A percentile compares a stretch with the other conserved stretches of the same genome.
phyloP scores from a whole-genome alignment of 2,888 invertebrate species.

The Eurytoma adleriae region DNA sequence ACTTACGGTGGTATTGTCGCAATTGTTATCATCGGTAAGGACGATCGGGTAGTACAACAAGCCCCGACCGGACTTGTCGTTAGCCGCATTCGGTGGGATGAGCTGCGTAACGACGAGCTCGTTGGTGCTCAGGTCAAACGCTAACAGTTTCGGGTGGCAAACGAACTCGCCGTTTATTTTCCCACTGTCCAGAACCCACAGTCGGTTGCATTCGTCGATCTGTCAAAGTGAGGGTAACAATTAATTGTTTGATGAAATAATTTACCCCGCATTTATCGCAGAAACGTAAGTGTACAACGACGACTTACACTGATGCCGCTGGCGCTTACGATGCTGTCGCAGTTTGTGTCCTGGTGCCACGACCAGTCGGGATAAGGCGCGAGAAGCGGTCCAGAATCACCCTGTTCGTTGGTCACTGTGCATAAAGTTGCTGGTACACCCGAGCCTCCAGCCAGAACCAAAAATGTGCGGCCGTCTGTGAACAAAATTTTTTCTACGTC shows the following conservation, averaged over 20 bases:
- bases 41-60: constrained; percentile 64
- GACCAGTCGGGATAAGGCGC: constrained; percentile 82
- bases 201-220: constrained; percentile 81
- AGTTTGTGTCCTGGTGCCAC: constrained; percentile 79
- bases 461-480: constrained; percentile 76
- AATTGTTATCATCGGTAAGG: constrained; percentile 51
- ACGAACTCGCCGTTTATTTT: constrained; percentile 78
- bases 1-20: constrained; percentile 59
- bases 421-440: constrained; percentile 85
- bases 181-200: constrained; percentile 85
- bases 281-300: constrained; percentile 72
- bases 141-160: constrained; percentile 85
- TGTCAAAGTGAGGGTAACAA: not conserved
- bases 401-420: constrained; percentile 76
- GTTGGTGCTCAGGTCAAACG: constrained; percentile 81
- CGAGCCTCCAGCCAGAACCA: constrained; percentile 80
- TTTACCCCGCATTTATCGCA: too few species aligned
- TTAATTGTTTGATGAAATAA: too few species aligned
- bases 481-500: not conserved
- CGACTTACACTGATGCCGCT: constrained; percentile 84
- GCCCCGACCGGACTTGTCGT: constrained; percentile 56
- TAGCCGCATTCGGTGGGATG: constrained; percentile 60
- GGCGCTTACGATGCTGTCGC: constrained; percentile 84
- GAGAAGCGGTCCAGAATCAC: constrained; percentile 77
- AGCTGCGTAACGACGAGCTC: constrained; percentile 62